Percentiles rank a stretch among this genome's conserved stretches.
Conservation (phyloP, 2,888 invertebrate species). For the Microplitis deprimator region DNA sequence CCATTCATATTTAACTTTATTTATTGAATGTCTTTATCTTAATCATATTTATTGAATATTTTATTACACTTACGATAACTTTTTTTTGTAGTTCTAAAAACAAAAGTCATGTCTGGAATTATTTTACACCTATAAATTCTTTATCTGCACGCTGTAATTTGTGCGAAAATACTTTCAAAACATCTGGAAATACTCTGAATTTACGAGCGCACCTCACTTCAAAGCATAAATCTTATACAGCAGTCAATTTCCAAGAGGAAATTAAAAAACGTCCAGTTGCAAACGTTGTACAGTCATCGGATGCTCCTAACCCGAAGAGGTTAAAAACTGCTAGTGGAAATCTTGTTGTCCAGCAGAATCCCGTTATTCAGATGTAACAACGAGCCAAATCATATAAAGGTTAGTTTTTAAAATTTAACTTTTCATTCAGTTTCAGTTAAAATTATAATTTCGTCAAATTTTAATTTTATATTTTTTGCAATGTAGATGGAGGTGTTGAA, state of each 20-base stretch:
- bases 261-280: background rate
- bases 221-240: background rate
- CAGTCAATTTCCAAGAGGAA: background rate
- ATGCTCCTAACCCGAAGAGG: background rate
- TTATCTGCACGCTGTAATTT: background rate
- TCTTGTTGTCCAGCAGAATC: background rate
- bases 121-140: background rate
- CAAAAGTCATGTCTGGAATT: background rate
- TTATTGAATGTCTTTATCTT: background rate
- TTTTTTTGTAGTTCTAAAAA: background rate
- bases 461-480: background rate
- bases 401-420: constrained; percentile 3
- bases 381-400: background rate
- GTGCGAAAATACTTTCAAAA: background rate
- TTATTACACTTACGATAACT: background rate
- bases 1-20: background rate
- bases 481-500: constrained; percentile 19
- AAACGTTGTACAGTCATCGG: background rate
- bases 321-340: background rate
- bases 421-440: background rate
- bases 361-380: background rate
- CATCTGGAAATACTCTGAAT: background rate
- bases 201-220: background rate
- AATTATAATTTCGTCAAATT: background rate
- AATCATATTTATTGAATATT: background rate